Evolutionary conservation across 2,888 invertebrate genomes (phyloP), one percentile per base, ranked within the genome.

Genomic region (Reticulitermes lucifugus): DNA sequence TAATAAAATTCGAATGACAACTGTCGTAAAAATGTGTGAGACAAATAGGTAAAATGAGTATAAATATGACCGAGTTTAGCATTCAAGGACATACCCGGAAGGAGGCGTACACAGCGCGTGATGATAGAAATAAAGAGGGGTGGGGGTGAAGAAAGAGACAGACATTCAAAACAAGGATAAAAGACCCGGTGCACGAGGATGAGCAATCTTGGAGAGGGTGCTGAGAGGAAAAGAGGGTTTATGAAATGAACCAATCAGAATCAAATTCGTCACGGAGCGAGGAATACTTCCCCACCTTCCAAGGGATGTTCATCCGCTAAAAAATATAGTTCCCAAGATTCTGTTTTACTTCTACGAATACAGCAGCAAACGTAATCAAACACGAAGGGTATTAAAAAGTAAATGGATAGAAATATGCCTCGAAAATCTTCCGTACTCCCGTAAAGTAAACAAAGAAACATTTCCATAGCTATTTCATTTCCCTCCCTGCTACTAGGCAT

Each of bases 171-270:
- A 79, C 55, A 46, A 59, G 60, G 59, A 77, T 59, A 55, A 25
- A 79, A 22, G 80, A 51, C 25, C 51, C 7, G 51, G 79, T 46
- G 18, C 80, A 51, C 79, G 80, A 84, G 84, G 79, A 71, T 22
- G 70, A 60, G 55, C 18, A 18, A 22, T 55, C 51, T 75, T 73
- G 35, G 3, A 25, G 41, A 51, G 51, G 25, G 83, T 29, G n/a
- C 81, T 35, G 51, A 80, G 77, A 35, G 79, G 73, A 43, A 75
- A 41, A 46, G 81, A 83, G 75, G 81, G 83, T 77, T 84, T 84
- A 85, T 79, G 77, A 82, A 82, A 79, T 90, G 92, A 91, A 92
- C 93, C 93, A 93, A 93, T 93, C 91, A 92, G 92, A 92, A 92
- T 91, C 90, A 92, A 92, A 93, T 93, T 92, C 93, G 93, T 93